Conservation (phyloP, 2,113 vertebrate genomes). For the Myodes glareolus region DNA sequence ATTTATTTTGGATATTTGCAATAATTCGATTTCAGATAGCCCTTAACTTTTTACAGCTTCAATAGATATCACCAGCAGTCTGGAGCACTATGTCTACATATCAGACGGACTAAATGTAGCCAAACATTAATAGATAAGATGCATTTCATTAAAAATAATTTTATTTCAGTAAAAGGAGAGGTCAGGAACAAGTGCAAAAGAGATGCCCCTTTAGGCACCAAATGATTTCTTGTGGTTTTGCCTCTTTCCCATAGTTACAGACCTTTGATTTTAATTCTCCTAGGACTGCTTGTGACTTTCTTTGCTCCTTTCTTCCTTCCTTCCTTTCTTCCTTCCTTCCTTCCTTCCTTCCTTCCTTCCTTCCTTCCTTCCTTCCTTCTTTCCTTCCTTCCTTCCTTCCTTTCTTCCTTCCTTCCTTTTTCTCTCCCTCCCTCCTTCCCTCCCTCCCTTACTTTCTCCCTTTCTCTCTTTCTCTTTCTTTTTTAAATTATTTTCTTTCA, state of each 20-base stretch:
- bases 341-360: no score
- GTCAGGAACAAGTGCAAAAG: background rate
- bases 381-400: no score
- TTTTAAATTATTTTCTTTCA: no score
- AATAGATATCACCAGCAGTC: background rate
- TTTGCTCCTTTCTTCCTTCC: background rate
- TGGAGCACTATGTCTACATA: background rate
- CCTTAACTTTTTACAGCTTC: slow-evolving; percentile 16
- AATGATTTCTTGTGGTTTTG: slow-evolving; percentile 11
- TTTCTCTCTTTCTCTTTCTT: no score
- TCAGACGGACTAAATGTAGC: background rate
- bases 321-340: no score
- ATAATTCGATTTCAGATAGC: background rate
- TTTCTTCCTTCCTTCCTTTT: no score
- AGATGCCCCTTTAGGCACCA: background rate
- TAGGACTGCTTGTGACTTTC: background rate
- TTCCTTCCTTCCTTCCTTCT: fast-evolving
- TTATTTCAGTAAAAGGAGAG: background rate
- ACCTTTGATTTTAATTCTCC: background rate
- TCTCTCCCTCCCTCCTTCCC: no score
- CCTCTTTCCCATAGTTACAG: background rate
- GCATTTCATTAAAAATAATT: background rate
- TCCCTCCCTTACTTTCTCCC: no score
- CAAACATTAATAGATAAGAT: background rate
- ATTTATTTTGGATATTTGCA: background rate